A percentile compares a stretch with the other conserved stretches of the same genome.
Evolutionary conservation across 2,113 vertebrate species (phyloP).

Genomic region (Acrocephalus arundinaceus): DNA sequence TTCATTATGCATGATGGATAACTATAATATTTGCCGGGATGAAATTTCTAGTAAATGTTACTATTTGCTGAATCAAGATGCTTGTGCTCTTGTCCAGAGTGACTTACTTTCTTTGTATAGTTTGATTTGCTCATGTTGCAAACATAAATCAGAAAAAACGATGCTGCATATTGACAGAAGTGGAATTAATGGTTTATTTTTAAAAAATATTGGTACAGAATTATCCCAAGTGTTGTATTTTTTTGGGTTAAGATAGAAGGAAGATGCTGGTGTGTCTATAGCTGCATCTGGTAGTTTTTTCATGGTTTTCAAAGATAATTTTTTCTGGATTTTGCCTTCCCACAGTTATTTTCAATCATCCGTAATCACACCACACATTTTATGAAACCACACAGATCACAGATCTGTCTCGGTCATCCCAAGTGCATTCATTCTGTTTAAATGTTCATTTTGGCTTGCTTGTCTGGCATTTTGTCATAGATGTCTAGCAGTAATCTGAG

Average conservation of each 20-base stretch:
- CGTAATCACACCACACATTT: not conserved
- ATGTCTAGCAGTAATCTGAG: not conserved
- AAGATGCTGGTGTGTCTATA: not conserved
- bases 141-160: not conserved
- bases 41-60: constrained; percentile 10
- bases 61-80: not conserved
- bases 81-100: not conserved
- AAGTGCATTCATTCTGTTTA: not conserved
- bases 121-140: not conserved
- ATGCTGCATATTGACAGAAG: not conserved
- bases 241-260: not conserved
- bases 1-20: constrained; percentile 38
- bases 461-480: not conserved
- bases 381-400: not conserved
- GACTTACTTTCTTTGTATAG: not conserved
- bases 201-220: not conserved
- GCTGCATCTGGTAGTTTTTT: not conserved
- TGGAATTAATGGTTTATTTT: not conserved
- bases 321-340: not conserved
- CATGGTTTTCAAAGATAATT: not conserved
- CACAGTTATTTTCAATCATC: not conserved
- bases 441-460: not conserved
- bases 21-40: not conserved
- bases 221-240: not conserved
- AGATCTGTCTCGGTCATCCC: not conserved